Percentiles rank a stretch among this genome's conserved stretches.
phyloP scores from a whole-genome alignment of 2,888 invertebrate species.

The Torymus aiolomorphi region DNA sequence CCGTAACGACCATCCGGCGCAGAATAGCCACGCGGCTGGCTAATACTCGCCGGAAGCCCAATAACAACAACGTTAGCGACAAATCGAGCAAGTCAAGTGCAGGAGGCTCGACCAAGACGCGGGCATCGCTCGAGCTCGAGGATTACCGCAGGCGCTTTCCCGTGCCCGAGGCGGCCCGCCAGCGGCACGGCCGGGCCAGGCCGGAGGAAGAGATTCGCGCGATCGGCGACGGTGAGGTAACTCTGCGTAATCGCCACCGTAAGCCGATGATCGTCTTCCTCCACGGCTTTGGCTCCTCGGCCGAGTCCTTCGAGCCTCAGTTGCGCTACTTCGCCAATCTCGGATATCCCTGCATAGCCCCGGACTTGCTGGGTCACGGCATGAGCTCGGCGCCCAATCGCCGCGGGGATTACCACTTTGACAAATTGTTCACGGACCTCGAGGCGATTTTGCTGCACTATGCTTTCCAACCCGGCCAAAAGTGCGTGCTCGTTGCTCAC shows the following conservation, averaged over 20 bases:
- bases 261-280: constrained; percentile 80
- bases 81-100: constrained; percentile 3
- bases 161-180: constrained; percentile 31
- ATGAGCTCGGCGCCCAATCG: constrained; percentile 80
- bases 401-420: constrained; percentile 79
- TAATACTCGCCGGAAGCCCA: constrained; percentile 35
- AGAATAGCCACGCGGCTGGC: constrained; percentile 58
- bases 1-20: constrained; percentile 64
- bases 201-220: not conserved
- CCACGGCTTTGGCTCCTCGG: constrained; percentile 83
- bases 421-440: constrained; percentile 79
- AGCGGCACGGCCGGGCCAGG: not conserved
- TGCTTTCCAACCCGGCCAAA: constrained; percentile 77
- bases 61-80: constrained; percentile 2
- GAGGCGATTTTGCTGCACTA: constrained; percentile 80
- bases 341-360: constrained; percentile 81
- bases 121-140: constrained; percentile 61
- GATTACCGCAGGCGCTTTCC: constrained; percentile 60
- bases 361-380: constrained; percentile 83
- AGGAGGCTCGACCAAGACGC: constrained; percentile 32
- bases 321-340: constrained; percentile 78
- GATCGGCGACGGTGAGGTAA: constrained; percentile 58
- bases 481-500: constrained; percentile 81
- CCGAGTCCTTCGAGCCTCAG: constrained; percentile 81
- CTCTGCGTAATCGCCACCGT: constrained; percentile 63